Evolutionary conservation across 2,888 invertebrate genomes (phyloP).

Genomic region (Hybos culiciformis): DNA sequence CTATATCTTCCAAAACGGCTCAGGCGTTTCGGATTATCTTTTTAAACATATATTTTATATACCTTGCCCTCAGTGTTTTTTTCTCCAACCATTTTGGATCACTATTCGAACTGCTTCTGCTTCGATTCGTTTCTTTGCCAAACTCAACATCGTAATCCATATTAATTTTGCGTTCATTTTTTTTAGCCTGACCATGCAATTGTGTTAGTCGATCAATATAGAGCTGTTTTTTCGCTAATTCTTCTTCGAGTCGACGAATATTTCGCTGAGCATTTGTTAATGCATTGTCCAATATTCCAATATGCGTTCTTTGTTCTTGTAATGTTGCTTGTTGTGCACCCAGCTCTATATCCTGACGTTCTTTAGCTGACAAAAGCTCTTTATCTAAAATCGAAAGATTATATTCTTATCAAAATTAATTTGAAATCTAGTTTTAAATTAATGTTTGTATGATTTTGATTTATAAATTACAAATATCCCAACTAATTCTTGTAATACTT

Average conservation of each 20-base stretch:
- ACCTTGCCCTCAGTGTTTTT: no score
- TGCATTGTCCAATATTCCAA: constrained; percentile 78
- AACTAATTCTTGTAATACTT: no score
- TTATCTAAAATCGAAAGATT: constrained; percentile 53
- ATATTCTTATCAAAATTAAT: no score
- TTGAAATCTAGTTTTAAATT: no score
- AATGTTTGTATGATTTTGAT: no score
- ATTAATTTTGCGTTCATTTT: constrained; percentile 69
- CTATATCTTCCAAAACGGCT: no score
- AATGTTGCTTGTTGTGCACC: constrained; percentile 77
- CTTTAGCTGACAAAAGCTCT: constrained; percentile 76
- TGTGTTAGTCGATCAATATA: constrained; percentile 76
- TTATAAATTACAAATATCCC: no score
- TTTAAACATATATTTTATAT: no score
- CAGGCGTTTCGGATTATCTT: no score
- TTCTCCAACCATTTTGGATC: constrained; percentile 51
- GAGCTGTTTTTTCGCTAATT: constrained; percentile 73
- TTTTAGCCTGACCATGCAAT: constrained; percentile 59
- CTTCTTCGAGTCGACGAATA: constrained; percentile 75
- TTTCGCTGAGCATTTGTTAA: constrained; percentile 82
- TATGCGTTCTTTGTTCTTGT: constrained; percentile 78
- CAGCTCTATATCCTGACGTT: constrained; percentile 82
- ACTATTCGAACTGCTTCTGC: constrained; percentile 23
- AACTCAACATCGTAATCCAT: constrained; percentile 77
- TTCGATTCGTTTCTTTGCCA: constrained; percentile 24